Percentiles rank a stretch among this genome's conserved stretches.
Evolutionary conservation across 2,888 invertebrate species (phyloP).

Genomic region (Andrena marginata): DNA sequence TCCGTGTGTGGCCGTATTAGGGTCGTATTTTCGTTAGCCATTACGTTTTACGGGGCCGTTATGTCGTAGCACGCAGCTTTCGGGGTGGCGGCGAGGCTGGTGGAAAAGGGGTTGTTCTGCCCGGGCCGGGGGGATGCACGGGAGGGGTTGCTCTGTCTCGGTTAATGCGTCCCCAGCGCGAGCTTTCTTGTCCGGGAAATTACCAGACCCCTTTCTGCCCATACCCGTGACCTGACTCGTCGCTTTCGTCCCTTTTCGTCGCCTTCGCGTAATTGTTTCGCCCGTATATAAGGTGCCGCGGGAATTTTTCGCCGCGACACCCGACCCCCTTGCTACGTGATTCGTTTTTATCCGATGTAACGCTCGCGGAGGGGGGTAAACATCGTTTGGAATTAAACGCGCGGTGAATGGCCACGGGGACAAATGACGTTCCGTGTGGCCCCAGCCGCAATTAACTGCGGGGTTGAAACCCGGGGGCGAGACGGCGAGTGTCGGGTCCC

Average conservation of each 20-base stretch:
- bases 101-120: slow-evolving; percentile 38
- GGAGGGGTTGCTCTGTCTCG: slow-evolving; percentile 48
- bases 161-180: slow-evolving; percentile 67
- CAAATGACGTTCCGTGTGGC: slow-evolving; percentile 18
- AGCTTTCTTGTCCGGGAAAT: slow-evolving; percentile 64
- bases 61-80: slow-evolving; percentile 55
- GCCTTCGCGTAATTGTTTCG: slow-evolving; percentile 56
- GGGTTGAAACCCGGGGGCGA: too few relatives aligned
- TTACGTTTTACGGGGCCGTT: slow-evolving; percentile 74
- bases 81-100: background rate
- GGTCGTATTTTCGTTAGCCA: slow-evolving; percentile 73
- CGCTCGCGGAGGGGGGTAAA: slow-evolving; percentile 30
- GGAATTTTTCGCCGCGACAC: slow-evolving; percentile 40
- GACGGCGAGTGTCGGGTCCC: background rate
- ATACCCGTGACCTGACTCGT: background rate
- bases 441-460: slow-evolving; percentile 17
- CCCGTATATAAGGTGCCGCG: slow-evolving; percentile 25
- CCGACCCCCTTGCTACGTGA: slow-evolving; percentile 23
- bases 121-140: slow-evolving; percentile 26
- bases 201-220: slow-evolving; percentile 27
- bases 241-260: slow-evolving; percentile 52
- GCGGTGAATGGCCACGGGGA: slow-evolving; percentile 38
- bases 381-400: slow-evolving; percentile 48
- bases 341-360: slow-evolving; percentile 47
- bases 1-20: slow-evolving; percentile 70